phyloP scores from a whole-genome alignment of 2,888 invertebrate species.

The Endotricha flammealis region DNA sequence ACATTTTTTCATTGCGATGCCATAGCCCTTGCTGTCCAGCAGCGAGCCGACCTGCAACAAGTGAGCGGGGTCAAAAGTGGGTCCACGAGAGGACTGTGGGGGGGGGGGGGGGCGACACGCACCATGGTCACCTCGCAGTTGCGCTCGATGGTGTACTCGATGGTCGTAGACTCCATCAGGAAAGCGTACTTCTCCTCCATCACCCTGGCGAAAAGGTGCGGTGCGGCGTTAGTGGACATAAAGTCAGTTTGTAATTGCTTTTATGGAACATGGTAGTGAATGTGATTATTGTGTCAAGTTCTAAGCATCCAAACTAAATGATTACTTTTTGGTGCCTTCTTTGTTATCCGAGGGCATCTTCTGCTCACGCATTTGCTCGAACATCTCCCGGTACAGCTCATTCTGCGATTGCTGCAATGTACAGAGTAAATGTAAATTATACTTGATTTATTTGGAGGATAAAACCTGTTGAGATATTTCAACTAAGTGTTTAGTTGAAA shows the following conservation, averaged over 20 bases:
- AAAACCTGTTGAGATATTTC: too few species aligned
- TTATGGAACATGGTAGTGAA: too few species aligned
- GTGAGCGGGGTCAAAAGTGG: too few species aligned
- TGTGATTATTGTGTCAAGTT: too few species aligned
- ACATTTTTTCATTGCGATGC: conserved; percentile 91
- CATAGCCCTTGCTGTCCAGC: conserved; percentile 91
- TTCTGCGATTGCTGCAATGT: conserved; percentile 83
- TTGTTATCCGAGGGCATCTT: conserved; percentile 76
- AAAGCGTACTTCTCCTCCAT: conserved; percentile 83
- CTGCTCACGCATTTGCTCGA: conserved; percentile 83
- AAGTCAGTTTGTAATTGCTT: too few species aligned
- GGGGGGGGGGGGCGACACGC: conserved; percentile 14
- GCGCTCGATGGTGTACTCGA: conserved; percentile 89
- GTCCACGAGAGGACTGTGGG: too few species aligned
- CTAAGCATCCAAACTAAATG: too few species aligned
- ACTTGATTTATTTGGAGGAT: too few species aligned
- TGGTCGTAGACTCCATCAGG: conserved; percentile 92
- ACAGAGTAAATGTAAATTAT: too few species aligned
- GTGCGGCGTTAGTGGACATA: too few species aligned
- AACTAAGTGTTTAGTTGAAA: too few species aligned
- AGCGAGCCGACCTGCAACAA: conserved; percentile 84
- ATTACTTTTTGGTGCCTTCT: conserved; percentile 79
- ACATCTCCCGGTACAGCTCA: conserved; percentile 86
- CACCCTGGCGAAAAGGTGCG: conserved; percentile 26
- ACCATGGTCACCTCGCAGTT: conserved; percentile 85